These are phyloP conservation scores for Sweltsa coloradensis DNA, from an alignment of 1,140 invertebrate species.

Conservation along the genomic window DNA sequence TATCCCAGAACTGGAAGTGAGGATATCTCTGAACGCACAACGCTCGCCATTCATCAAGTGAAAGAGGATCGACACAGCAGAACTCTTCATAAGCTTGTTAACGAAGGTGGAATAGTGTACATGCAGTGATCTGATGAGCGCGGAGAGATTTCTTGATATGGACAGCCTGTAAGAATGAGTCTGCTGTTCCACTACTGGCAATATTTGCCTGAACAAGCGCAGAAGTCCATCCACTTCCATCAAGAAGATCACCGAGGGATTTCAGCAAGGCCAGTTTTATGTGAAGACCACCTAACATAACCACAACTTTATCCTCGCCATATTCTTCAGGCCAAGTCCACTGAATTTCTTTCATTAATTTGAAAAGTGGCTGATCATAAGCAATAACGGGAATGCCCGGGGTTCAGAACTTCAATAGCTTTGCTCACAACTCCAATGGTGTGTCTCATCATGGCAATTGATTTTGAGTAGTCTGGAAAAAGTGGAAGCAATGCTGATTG, in stretches of 20 bases:
- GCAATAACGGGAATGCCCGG: constrained; percentile 16
- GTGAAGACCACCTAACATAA: constrained; percentile 21
- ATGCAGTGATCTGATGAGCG: too few relatives aligned
- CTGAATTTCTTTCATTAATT: constrained; percentile 19
- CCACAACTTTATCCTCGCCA: constrained; percentile 20
- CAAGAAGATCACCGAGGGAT: constrained; percentile 7
- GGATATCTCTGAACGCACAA: too few relatives aligned
- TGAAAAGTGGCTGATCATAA: constrained; percentile 19
- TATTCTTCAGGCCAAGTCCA: constrained; percentile 18
- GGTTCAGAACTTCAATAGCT: constrained; percentile 14
- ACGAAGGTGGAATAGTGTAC: too few relatives aligned
- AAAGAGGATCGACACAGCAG: too few relatives aligned
- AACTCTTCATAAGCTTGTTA: too few relatives aligned
- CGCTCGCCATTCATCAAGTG: too few relatives aligned
- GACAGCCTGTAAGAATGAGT: constrained; percentile 14
- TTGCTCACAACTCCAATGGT: constrained; percentile 12
- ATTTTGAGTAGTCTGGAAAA: constrained; percentile 3
- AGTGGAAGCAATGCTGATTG: constrained; percentile 6
- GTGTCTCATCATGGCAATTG: constrained; percentile 6
- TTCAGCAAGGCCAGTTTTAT: constrained; percentile 16
- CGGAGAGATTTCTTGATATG: too few relatives aligned
- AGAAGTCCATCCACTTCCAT: constrained; percentile 16
- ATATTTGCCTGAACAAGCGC: constrained; percentile 15
- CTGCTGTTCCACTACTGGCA: constrained; percentile 9
- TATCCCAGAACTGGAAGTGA: too few relatives aligned